Conservation (phyloP, 2,113 vertebrate species). For the Leucosticte australis region DNA sequence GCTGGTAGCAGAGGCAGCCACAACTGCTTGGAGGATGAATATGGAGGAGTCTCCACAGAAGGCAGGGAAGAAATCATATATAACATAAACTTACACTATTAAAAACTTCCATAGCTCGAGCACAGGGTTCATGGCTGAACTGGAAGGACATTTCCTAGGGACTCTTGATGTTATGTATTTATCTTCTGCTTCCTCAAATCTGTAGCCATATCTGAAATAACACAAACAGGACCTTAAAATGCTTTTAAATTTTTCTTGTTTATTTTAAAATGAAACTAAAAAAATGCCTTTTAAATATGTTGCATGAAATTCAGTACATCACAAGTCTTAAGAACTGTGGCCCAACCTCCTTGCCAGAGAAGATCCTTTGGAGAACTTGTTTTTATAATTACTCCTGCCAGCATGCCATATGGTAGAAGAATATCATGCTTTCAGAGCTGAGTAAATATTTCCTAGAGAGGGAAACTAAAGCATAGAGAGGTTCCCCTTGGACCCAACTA, state of each 20-base stretch:
- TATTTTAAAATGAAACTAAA: not conserved
- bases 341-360: not conserved
- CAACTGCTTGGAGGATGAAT: not conserved
- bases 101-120: not conserved
- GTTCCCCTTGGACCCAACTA: not conserved
- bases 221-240: not conserved
- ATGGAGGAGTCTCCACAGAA: not conserved
- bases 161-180: not conserved
- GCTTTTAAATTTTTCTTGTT: not conserved
- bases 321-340: not conserved
- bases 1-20: not conserved
- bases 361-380: not conserved
- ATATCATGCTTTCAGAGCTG: not conserved
- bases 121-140: not conserved
- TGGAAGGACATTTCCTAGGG: not conserved
- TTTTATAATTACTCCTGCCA: not conserved
- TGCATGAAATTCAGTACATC: not conserved
- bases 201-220: not conserved
- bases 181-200: not conserved
- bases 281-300: not conserved
- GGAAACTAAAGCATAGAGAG: not conserved
- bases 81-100: fast-evolving
- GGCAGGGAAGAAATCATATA: not conserved
- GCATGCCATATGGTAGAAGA: not conserved
- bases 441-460: not conserved